Evolutionary conservation across 2,113 vertebrate genomes (phyloP), one percentile per base, ranked within the genome.

Genomic region (Gambusia holbrooki): DNA sequence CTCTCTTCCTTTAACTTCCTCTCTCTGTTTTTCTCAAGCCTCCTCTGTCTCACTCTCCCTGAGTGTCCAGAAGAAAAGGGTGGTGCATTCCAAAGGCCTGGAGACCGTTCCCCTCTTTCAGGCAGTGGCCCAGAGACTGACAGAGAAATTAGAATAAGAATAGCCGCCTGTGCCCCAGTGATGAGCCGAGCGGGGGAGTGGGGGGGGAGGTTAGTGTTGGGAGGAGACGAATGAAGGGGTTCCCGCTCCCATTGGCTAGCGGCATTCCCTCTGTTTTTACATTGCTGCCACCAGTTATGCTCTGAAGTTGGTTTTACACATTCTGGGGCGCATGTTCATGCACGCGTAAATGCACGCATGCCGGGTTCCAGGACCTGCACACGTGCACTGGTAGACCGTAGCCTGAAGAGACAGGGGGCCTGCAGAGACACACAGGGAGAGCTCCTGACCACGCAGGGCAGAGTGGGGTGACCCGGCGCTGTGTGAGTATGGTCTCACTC

Each of bases 111-210:
- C 80, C 89, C 92, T 91, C 93, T 94, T 93, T 94, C 88, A 94
- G 85, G 85, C 88, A 82, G 86, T 77, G 90, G 90, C 88, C 89
- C 90, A 71, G 73, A 86, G 89, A 92, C 87, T 94, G 94, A 95
- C 93, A 93, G 93, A 81, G 68, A 80, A 87, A 95, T 95, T 95
- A 94, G 93, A 94, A 95, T 95, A 92, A 95, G 92, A 95, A 95
- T 94, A 74, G 91, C 82, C 89, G 89, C 88, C 90, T 86, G 82
- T 87, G 90, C 92, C 88, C 90, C 89, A 69, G 82, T 92, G 91
- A 90, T 73, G 81, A 90, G 81, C 74, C 58, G 82, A 85, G 80
- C 2, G 10, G 0, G 86, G 79, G 83, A 65, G 74, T 3, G 29
- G 61, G 67, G 81, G 81, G 81, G 22, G 19, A 78, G 76, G 67